Evolutionary conservation across 2,888 invertebrate species (phyloP).

Genomic region (Lithophane ornitopus): DNA sequence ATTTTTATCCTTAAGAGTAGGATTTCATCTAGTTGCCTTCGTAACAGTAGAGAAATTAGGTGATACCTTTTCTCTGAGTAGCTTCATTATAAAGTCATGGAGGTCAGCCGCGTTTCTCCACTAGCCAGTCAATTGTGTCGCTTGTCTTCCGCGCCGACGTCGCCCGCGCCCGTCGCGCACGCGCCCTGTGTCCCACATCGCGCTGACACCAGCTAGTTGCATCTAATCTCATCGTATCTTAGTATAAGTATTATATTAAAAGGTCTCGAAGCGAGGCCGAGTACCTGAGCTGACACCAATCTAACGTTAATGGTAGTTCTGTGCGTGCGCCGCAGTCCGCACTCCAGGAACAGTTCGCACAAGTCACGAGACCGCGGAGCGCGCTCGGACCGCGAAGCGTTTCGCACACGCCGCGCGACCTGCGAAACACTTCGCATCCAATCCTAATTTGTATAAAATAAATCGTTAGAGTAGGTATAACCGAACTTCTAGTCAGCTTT

Average conservation of each 20-base stretch:
- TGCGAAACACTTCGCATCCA: conserved; percentile 63
- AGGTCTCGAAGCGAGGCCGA: conserved; percentile 82
- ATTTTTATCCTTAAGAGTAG: conserved; percentile 90
- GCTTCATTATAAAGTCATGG: conserved; percentile 82
- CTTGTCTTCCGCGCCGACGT: conserved; percentile 77
- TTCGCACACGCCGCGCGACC: conserved; percentile 53
- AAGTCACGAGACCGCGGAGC: conserved; percentile 60
- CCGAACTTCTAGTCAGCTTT: conserved; percentile 90
- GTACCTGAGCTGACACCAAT: conserved; percentile 86
- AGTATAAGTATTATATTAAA: conserved; percentile 77
- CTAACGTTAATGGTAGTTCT: conserved; percentile 76
- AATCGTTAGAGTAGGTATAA: conserved; percentile 87
- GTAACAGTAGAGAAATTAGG: conserved; percentile 89
- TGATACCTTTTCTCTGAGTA: conserved; percentile 88
- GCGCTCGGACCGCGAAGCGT: conserved; percentile 60
- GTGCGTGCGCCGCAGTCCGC: conserved; percentile 48
- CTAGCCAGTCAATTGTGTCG: conserved; percentile 85
- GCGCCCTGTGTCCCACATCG: conserved; percentile 65
- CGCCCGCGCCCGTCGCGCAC: conserved; percentile 18
- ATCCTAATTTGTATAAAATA: conserved; percentile 76
- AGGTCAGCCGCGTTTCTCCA: conserved; percentile 80
- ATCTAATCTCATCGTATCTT: conserved; percentile 79
- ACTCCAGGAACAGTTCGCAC: conserved; percentile 63
- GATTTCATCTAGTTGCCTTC: conserved; percentile 90
- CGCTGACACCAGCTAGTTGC: conserved; percentile 85